Base-by-base conservation (phyloP, 2,113 vertebrate genomes). In the Ibidorhyncha struthersii region DNA sequence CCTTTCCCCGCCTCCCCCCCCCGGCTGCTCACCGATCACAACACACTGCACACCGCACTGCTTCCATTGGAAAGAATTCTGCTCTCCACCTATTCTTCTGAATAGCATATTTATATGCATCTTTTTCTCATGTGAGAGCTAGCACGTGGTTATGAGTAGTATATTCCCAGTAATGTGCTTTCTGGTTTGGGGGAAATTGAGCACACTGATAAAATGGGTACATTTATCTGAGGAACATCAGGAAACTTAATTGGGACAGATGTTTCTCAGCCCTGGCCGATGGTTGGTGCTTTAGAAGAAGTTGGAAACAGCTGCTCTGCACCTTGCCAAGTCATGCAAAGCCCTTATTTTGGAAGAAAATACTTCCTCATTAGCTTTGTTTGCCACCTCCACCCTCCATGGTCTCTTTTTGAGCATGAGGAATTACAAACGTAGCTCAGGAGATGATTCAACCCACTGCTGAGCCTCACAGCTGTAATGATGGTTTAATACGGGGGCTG, bases 11-110 rank as follows among this genome's bases (percentile, higher is more conserved):
- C 40, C 40, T 40, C 40, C 38, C 69, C 16, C 16, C 25, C 18
- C 12, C 22, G 22, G 52, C 41, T 41, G 50, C 59, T 83, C 6
- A 0, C 9, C 0, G 1, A 1, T 61, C 15, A 45, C 32, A 50
- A 5, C 38, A n/a, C 22, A 1, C 25, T 4, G 9, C 62, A 11
- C 23, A 14, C 38, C 5, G 1, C 4, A 1, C 66, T 65, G 83
- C 56, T 90, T 56, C 82, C 38, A 2, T 2, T 19, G 29, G 41
- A 63, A 71, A 47, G 59, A 41, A 43, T 47, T 61, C 84, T 65
- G 52, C 36, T 59, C 58, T 81, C 36, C 0, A 0, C 38, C 63
- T 81, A 14, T 8, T 71, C 63, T 66, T 70, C 45, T 21, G 38
- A 41, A 30, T 10, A 8, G 40, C 9, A 9, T 14, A 25, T 89